Evolutionary conservation across 2,888 invertebrate species (phyloP).

Genomic region (Salpingus planirostris): DNA sequence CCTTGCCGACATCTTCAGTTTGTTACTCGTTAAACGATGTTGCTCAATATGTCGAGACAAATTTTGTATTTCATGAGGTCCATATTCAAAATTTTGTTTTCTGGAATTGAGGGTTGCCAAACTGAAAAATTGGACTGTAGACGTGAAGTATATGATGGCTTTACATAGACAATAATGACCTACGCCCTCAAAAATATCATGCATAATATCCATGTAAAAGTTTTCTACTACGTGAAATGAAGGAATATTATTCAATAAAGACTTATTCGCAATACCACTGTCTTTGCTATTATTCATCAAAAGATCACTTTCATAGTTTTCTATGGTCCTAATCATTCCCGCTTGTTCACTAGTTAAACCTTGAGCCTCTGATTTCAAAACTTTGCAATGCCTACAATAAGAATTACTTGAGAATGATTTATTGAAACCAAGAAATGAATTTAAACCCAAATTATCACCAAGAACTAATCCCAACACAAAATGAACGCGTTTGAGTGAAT

Average conservation of each 20-base stretch:
- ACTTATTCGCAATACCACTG: slow-evolving; percentile 13
- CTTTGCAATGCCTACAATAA: slow-evolving; percentile 18
- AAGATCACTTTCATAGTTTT: slow-evolving; percentile 16
- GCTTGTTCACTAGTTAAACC: slow-evolving; percentile 8
- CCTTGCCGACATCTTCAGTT: slow-evolving; percentile 20
- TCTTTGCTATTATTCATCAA: slow-evolving; percentile 3
- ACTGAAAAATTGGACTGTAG: slow-evolving; percentile 16
- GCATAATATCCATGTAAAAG: slow-evolving; percentile 14
- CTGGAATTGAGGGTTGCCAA: slow-evolving; percentile 18
- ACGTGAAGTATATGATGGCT: slow-evolving; percentile 15
- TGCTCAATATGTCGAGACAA: slow-evolving; percentile 14
- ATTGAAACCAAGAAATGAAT: slow-evolving; percentile 15
- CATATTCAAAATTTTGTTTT: slow-evolving; percentile 21
- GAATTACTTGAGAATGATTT: slow-evolving; percentile 16
- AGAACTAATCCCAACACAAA: slow-evolving; percentile 17
- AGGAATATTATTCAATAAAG: slow-evolving; percentile 17
- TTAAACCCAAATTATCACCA: slow-evolving; percentile 19
- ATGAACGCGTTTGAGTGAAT: slow-evolving; percentile 8
- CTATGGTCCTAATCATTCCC: slow-evolving; percentile 12
- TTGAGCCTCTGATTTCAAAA: slow-evolving; percentile 8
- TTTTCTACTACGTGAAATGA: slow-evolving; percentile 19
- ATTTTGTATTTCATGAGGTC: slow-evolving; percentile 18
- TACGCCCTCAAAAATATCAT: slow-evolving; percentile 13
- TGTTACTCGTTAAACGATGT: slow-evolving; percentile 11
- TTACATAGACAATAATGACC: slow-evolving; percentile 18